Evolutionary conservation across 2,113 vertebrate species (phyloP), one percentile per base, ranked within the genome.

Genomic region (Eonycteris spelaea): DNA sequence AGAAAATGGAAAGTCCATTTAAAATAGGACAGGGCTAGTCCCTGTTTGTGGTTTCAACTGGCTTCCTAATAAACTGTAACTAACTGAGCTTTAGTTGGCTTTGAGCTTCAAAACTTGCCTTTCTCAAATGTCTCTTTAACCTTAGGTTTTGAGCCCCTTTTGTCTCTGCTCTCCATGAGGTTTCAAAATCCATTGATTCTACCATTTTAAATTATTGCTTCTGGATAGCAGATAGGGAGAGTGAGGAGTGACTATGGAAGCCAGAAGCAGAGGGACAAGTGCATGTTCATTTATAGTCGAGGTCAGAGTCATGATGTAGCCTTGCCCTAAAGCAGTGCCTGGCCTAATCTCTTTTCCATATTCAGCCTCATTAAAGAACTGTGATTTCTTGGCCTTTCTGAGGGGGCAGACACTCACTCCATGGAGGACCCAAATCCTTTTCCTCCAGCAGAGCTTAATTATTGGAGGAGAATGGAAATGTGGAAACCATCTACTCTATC

Each of bases 41-140:
- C 53, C 71, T 59, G 38, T 71, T 53, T 96, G 84, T 80, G 67
- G 84, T 95, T 97, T 95, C 59, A 80, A 68, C 51, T 40, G 65
- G 65, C 67, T 87, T 88, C 70, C 94, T 94, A 95, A 90, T 85
- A 93, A 92, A 92, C 74, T 73, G 63, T 95, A 75, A 87, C 74
- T 78, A 90, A 95, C 77, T 74, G 33, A 24, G 71, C 78, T 92
- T 94, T 78, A 48, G 40, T 26, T 86, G 82, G 73, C 61, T 92
- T 90, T 67, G 38, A 95, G 73, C 30, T 95, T 86, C 90, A 73
- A 93, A 92, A 84, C 90, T 28, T 96, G 30, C 51, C 86, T 80
- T 89, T 83, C 48, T 92, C 74, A 63, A 88, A 92, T 16, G 18
- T 93, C 57, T 38, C 65, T 79, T 73, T 91, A 65, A 26, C 63